These are phyloP conservation scores for Eustalomyia histrio DNA, from an alignment of 2,888 invertebrate species.

Conservation along the genomic window DNA sequence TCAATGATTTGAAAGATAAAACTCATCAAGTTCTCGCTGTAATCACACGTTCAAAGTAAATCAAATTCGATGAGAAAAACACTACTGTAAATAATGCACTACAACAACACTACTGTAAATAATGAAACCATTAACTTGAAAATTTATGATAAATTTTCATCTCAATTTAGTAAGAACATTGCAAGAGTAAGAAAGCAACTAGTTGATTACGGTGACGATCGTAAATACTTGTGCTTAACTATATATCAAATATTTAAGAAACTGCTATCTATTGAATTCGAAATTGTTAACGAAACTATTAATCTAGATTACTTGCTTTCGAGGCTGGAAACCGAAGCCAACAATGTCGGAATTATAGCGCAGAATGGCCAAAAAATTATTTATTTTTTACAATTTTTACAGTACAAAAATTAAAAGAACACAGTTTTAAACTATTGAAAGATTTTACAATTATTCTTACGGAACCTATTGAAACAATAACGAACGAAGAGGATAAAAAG, in stretches of 20 bases:
- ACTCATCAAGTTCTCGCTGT: conserved; percentile 2
- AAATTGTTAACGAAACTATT: no score
- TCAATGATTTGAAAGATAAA: conserved; percentile 30
- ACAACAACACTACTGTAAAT: not conserved
- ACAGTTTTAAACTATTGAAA: conserved; percentile 9
- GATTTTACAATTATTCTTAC: conserved; percentile 13
- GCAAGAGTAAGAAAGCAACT: conserved; percentile 12
- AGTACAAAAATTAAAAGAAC: conserved; percentile 16
- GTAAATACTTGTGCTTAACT: conserved; percentile 2
- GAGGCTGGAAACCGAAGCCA: conserved; percentile 27
- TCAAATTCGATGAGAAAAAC: not conserved
- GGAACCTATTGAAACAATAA: no score
- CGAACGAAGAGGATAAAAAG: no score
- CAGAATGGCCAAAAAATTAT: conserved; percentile 30
- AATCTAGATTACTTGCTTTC: conserved; percentile 39
- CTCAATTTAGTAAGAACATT: conserved; percentile 8
- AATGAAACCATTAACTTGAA: conserved; percentile 11
- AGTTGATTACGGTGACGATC: not conserved
- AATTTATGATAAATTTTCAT: conserved; percentile 12
- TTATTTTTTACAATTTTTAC: conserved; percentile 20
- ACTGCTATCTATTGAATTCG: conserved; percentile 12
- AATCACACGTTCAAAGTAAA: conserved; percentile 9
- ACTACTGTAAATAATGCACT: not conserved
- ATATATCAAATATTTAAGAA: conserved; percentile 29
- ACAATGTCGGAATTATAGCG: not conserved